A percentile compares a stretch with the other conserved stretches of the same genome.
Evolutionary conservation across 37 sponge, comb jelly and placozoan species (phyloP).

Genomic region (Geodia barretti): DNA sequence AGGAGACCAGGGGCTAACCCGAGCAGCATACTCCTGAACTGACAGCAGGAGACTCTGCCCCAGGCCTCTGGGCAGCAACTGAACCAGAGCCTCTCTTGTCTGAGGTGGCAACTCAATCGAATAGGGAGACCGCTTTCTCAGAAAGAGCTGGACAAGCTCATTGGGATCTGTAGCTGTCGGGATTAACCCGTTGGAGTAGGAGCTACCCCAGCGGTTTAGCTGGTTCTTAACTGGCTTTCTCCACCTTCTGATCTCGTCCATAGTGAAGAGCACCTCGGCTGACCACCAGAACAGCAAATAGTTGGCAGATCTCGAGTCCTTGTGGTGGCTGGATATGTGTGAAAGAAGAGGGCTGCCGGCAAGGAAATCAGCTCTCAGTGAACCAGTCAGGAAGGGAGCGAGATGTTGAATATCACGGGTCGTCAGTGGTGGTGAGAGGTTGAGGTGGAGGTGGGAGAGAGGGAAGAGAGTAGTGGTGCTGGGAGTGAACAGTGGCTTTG

Average conservation of each 20-base stretch:
- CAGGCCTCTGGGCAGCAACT: slow-evolving; percentile 61
- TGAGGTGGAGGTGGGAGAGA: neutral
- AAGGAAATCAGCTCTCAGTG: slow-evolving; percentile 49
- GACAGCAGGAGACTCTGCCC: slow-evolving; percentile 50
- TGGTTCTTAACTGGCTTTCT: neutral
- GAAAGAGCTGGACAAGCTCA: slow-evolving; percentile 43
- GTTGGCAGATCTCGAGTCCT: neutral
- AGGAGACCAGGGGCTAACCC: slow-evolving; percentile 21
- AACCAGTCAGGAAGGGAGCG: slow-evolving; percentile 43
- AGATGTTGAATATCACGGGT: neutral
- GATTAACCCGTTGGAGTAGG: slow-evolving; percentile 3
- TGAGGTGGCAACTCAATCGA: slow-evolving; percentile 28
- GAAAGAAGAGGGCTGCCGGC: slow-evolving; percentile 54
- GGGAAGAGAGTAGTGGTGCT: slow-evolving; percentile 37
- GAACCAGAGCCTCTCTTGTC: slow-evolving; percentile 16
- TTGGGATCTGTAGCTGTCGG: slow-evolving; percentile 29
- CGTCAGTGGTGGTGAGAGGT: neutral
- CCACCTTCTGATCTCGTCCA: slow-evolving; percentile 63
- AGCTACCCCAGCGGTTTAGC: neutral
- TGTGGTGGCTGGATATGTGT: slow-evolving; percentile 5
- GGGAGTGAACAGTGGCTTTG: slow-evolving; percentile 26
- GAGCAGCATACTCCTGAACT: slow-evolving; percentile 42
- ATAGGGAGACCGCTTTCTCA: slow-evolving; percentile 14
- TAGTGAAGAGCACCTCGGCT: slow-evolving; percentile 48
- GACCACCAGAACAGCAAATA: slow-evolving; percentile 71